A percentile compares a stretch with the other conserved stretches of the same genome.
These are phyloP conservation scores for Argyrosomus japonicus DNA, from an alignment of 2,113 vertebrate genomes.

Conservation along the genomic window DNA sequence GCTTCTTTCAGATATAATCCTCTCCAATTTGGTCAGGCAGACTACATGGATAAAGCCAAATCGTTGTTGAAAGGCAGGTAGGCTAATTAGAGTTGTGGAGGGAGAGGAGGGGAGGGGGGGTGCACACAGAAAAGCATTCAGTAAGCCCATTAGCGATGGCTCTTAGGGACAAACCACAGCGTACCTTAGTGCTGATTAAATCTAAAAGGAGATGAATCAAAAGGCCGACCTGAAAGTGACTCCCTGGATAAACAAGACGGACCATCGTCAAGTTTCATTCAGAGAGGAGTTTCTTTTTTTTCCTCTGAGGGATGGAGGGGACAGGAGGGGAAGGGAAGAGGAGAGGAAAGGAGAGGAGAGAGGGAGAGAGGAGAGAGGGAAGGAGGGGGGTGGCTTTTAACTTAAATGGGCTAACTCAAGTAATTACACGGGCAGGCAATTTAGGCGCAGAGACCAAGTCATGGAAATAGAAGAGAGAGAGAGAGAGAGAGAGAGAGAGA, in stretches of 20 bases:
- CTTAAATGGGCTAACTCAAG: conserved; percentile 94
- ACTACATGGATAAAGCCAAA: conserved; percentile 86
- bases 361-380: conserved; percentile 12
- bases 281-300: conserved; percentile 76
- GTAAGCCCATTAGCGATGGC: conserved; percentile 97
- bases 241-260: conserved; percentile 93
- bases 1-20: conserved; percentile 85
- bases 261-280: conserved; percentile 97
- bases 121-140: conserved; percentile 93
- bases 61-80: conserved; percentile 89
- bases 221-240: conserved; percentile 94
- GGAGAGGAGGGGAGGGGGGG: conserved; percentile 72
- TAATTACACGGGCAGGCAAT: conserved; percentile 96
- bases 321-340: conserved; percentile 38
- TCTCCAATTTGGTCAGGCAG: conserved; percentile 85
- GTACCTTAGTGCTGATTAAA: conserved; percentile 97
- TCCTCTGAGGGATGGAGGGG: conserved; percentile 70
- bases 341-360: neutral
- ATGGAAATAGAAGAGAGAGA: conserved; percentile 86
- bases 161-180: conserved; percentile 94
- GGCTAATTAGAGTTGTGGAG: conserved; percentile 86
- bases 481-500: conserved; percentile 58
- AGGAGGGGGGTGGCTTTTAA: conserved; percentile 86
- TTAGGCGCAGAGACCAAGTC: conserved; percentile 89
- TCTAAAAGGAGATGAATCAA: conserved; percentile 96